These are phyloP conservation scores for Drosophila simulans DNA, from an alignment of 1,140 invertebrate species.

Conservation along the genomic window DNA sequence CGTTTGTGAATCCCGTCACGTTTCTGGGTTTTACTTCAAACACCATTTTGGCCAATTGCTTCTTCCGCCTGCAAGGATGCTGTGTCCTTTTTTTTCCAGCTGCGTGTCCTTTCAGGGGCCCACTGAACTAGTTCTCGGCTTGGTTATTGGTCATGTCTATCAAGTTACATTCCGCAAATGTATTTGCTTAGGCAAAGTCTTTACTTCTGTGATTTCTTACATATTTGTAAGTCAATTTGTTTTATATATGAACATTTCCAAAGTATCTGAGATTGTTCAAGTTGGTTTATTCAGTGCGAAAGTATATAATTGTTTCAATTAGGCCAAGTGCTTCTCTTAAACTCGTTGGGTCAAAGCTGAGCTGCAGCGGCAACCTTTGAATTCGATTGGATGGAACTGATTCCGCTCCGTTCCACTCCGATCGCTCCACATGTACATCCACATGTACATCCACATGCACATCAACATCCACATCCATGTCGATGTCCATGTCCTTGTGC, in stretches of 20 bases:
- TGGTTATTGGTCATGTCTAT: not conserved
- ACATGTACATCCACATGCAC: constrained; percentile 1
- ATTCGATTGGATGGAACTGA: not conserved
- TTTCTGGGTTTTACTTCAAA: constrained; percentile 74
- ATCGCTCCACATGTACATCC: constrained; percentile 20
- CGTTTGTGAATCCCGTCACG: constrained; percentile 68
- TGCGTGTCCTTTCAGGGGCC: not conserved
- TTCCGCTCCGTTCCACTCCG: constrained; percentile 1
- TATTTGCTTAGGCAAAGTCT: not conserved
- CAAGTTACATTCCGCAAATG: not conserved
- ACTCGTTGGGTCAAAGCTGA: not conserved
- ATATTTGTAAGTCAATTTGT: not conserved
- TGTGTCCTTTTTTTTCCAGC: not conserved
- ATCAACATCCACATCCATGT: not conserved
- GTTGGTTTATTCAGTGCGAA: not conserved
- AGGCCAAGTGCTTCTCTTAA: not conserved
- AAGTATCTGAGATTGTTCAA: not conserved
- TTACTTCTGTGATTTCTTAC: not conserved
- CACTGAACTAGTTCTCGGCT: not conserved
- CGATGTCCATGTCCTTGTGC: constrained; percentile 10
- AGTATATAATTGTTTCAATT: not conserved
- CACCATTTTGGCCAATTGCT: constrained; percentile 76
- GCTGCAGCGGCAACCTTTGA: constrained; percentile 1
- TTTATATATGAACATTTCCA: not conserved
- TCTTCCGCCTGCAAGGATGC: constrained; percentile 17